These are phyloP conservation scores for Erpornis zantholeuca DNA, from an alignment of 2,113 vertebrate species.

Conservation along the genomic window DNA sequence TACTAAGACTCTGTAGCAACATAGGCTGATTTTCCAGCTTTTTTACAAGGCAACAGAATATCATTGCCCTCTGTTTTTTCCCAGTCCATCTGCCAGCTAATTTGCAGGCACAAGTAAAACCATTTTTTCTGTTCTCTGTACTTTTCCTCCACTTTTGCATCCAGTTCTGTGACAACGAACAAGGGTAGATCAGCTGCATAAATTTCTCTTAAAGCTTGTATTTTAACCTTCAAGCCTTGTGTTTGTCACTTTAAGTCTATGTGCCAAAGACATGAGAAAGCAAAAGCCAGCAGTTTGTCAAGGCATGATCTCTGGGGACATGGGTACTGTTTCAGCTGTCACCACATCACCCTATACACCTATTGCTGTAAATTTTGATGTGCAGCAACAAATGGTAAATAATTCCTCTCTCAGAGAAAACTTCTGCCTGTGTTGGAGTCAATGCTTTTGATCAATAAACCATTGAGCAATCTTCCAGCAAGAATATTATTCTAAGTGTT, in stretches of 20 bases:
- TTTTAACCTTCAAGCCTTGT: constrained; percentile 9
- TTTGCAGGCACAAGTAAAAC: neutral
- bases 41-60: neutral
- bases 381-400: constrained; percentile 47
- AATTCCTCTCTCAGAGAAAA: neutral
- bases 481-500: neutral
- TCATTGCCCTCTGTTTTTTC: neutral
- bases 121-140: neutral
- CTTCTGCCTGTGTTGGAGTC: neutral
- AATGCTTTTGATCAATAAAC: constrained; percentile 42
- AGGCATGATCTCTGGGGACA: neutral
- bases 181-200: neutral
- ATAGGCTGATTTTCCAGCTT: neutral
- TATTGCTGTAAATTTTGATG: constrained; percentile 17
- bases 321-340: constrained; percentile 19
- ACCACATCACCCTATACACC: neutral
- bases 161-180: neutral
- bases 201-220: neutral
- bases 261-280: constrained; percentile 10
- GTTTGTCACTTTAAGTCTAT: constrained; percentile 6
- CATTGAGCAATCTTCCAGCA: neutral
- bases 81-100: constrained; percentile 18
- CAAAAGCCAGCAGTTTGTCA: constrained; percentile 53
- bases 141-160: neutral
- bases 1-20: neutral